These are phyloP conservation scores for Hermaeophaga mercurialis DNA, from an alignment of 2,888 invertebrate species.

Conservation along the genomic window DNA sequence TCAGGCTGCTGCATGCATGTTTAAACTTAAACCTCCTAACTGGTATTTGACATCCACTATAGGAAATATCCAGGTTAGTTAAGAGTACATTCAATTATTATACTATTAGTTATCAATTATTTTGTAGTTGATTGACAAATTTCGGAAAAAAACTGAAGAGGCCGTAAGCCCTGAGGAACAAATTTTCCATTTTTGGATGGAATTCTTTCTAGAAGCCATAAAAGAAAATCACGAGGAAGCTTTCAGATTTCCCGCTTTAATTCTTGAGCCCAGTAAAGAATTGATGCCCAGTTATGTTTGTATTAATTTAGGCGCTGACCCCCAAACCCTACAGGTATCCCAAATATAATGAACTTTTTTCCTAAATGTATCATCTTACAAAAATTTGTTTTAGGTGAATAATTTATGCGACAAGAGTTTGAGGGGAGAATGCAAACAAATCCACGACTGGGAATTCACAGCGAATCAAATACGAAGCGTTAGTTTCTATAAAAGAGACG, in stretches of 20 bases:
- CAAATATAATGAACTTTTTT: no score
- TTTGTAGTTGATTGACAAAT: conserved; percentile 80
- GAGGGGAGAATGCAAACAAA: conserved; percentile 78
- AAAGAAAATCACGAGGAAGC: conserved; percentile 78
- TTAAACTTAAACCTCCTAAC: conserved; percentile 86
- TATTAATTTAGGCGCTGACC: conserved; percentile 92
- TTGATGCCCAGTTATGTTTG: conserved; percentile 96
- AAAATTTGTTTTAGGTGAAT: conserved; percentile 49
- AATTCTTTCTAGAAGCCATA: conserved; percentile 95
- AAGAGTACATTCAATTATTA: background rate
- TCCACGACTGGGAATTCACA: conserved; percentile 93
- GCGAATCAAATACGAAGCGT: conserved; percentile 88
- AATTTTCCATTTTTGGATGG: conserved; percentile 95
- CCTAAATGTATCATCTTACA: no score
- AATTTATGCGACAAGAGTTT: conserved; percentile 83
- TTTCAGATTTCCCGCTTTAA: conserved; percentile 89
- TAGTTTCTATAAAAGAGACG: conserved; percentile 94
- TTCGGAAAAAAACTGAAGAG: conserved; percentile 82
- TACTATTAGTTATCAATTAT: no score
- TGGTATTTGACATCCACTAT: conserved; percentile 89
- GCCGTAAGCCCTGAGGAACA: conserved; percentile 80
- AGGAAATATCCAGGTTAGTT: conserved; percentile 39
- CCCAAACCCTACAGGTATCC: conserved; percentile 89
- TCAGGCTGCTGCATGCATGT: conserved; percentile 87
- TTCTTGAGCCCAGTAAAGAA: conserved; percentile 90